These are phyloP conservation scores for Pseudeuparius sepicola DNA, from an alignment of 2,888 invertebrate genomes.

Conservation along the genomic window DNA sequence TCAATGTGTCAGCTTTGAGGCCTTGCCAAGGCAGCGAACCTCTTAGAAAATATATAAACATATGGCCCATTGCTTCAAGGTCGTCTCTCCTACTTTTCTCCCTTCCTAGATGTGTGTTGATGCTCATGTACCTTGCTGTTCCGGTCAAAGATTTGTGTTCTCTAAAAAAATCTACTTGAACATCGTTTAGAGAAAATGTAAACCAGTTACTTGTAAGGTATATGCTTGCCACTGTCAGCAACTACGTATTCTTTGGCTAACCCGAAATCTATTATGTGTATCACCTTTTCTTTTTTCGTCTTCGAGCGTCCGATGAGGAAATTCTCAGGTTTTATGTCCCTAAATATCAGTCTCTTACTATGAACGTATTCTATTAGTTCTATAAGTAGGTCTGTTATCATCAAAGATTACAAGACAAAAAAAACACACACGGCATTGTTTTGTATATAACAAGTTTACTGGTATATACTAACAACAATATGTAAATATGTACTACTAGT, in stretches of 20 bases:
- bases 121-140: constrained; percentile 99
- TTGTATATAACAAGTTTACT: too few species aligned
- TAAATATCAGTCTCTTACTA: constrained; percentile 96
- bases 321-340: constrained; percentile 99
- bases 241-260: too few species aligned
- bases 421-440: too few species aligned
- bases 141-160: constrained; percentile 99
- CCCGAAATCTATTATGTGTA: constrained; percentile 99
- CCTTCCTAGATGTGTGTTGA: constrained; percentile 99
- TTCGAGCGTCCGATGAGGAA: constrained; percentile 97
- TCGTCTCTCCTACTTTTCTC: constrained; percentile 99
- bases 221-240: constrained; percentile 98
- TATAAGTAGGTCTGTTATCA: constrained; percentile 61
- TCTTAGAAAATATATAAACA: constrained; percentile 99
- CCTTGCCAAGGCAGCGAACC: constrained; percentile 99
- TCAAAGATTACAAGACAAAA: too few species aligned
- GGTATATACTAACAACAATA: too few species aligned
- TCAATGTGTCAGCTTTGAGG: constrained; percentile 97
- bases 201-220: constrained; percentile 85
- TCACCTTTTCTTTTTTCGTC: constrained; percentile 94
- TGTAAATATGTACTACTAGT: too few species aligned
- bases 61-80: constrained; percentile 97
- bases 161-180: constrained; percentile 56
- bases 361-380: constrained; percentile 99
- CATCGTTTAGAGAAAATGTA: background rate